phyloP scores from a whole-genome alignment of 1,140 invertebrate genomes.

The Eumaeus atala region DNA sequence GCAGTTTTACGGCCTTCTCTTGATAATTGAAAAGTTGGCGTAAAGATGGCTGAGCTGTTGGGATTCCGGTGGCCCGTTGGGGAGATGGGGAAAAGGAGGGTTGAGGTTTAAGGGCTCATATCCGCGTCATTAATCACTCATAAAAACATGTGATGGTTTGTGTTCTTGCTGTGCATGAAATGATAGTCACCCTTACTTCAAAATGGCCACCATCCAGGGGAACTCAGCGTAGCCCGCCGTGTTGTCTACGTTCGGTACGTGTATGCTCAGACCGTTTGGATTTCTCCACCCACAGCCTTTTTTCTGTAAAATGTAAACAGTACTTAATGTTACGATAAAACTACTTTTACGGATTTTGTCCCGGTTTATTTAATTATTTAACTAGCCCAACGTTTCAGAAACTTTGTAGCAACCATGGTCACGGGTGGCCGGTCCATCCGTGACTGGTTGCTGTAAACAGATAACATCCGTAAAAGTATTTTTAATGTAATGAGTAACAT shows the following conservation, averaged over 20 bases:
- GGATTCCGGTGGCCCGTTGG: constrained; percentile 18
- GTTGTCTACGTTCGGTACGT: constrained; percentile 79
- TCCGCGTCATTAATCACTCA: background rate
- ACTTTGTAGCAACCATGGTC: no score
- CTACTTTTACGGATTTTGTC: no score
- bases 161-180: background rate
- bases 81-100: no score
- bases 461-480: no score
- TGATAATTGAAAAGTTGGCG: no score
- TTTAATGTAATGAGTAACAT: no score
- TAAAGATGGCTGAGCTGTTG: constrained; percentile 32
- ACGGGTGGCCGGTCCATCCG: no score
- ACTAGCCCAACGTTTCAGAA: no score
- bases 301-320: constrained; percentile 20
- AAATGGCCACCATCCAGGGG: constrained; percentile 88
- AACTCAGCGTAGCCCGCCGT: constrained; percentile 79
- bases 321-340: background rate
- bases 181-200: constrained; percentile 62
- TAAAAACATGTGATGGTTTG: no score
- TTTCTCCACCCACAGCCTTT: constrained; percentile 82
- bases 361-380: no score
- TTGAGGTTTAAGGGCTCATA: background rate
- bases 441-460: no score
- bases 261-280: constrained; percentile 79
- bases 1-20: no score